A percentile compares a stretch with the other conserved stretches of the same genome.
phyloP scores from a whole-genome alignment of 2,797 vertebrate species.

The Poecilia picta region DNA sequence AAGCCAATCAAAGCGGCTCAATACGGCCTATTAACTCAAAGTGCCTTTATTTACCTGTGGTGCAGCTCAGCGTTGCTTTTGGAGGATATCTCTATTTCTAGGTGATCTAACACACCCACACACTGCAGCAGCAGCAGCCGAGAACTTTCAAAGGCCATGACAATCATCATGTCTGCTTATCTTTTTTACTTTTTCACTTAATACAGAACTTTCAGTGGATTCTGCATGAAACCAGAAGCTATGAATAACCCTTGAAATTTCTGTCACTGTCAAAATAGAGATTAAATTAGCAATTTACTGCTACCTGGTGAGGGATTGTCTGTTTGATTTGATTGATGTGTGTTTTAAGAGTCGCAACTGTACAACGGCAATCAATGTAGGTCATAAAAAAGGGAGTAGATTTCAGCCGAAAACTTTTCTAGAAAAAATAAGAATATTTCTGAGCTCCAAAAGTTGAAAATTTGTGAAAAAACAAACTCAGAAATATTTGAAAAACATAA shows the following conservation, averaged over 20 bases:
- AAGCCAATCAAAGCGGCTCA: conserved; percentile 59
- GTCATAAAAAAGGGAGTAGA: too few relatives aligned
- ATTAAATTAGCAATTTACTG: conserved; percentile 33
- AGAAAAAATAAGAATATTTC: too few relatives aligned
- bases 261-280: conserved; percentile 31
- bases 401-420: too few relatives aligned
- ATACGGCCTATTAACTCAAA: conserved; percentile 61
- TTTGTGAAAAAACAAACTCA: too few relatives aligned
- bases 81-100: conserved; percentile 33
- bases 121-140: conserved; percentile 1
- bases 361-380: too few relatives aligned
- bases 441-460: too few relatives aligned
- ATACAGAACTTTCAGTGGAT: conserved; percentile 25
- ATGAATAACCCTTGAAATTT: conserved; percentile 38
- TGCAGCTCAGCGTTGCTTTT: background rate
- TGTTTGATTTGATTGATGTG: conserved; percentile 58
- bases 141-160: conserved; percentile 21
- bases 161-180: conserved; percentile 6
- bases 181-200: conserved; percentile 21
- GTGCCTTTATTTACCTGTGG: conserved; percentile 50
- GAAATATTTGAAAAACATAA: too few relatives aligned
- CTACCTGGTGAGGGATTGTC: conserved; percentile 22
- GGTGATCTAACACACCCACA: conserved; percentile 12
- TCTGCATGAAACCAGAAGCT: conserved; percentile 12
- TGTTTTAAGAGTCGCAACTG: conserved; percentile 15